Evolutionary conservation across 92 coral and sea anemone species (phyloP).

Genomic region (Palythoa caribaeorum): DNA sequence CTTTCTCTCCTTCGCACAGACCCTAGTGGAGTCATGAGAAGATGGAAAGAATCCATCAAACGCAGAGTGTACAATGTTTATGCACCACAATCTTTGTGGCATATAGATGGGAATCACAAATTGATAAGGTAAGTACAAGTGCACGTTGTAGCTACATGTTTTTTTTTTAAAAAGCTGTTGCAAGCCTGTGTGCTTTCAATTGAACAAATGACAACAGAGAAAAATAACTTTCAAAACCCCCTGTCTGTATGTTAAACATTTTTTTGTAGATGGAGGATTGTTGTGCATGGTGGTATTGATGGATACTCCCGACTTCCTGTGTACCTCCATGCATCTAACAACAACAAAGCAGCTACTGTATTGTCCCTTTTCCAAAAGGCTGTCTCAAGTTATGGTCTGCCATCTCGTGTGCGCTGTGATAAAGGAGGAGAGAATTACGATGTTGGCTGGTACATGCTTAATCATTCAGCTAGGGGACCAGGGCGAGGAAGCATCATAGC

Average conservation of each 20-base stretch:
- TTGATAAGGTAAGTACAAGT: constrained; percentile 49
- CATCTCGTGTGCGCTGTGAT: constrained; percentile 46
- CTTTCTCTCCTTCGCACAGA: too few relatives aligned
- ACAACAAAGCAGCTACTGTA: constrained; percentile 38
- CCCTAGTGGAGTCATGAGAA: too few relatives aligned
- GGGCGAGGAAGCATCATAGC: constrained; percentile 51
- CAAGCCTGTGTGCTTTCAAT: not conserved
- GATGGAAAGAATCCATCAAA: too few relatives aligned
- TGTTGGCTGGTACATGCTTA: constrained; percentile 27
- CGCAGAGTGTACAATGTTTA: too few relatives aligned
- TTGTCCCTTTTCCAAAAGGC: constrained; percentile 24
- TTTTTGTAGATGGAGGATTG: not conserved
- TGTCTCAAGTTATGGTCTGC: constrained; percentile 13
- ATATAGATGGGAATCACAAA: constrained; percentile 61
- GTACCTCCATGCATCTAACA: not conserved
- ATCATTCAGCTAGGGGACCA: constrained; percentile 40
- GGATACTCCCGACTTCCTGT: not conserved
- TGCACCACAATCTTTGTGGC: constrained; percentile 29
- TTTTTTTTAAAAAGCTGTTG: too few relatives aligned
- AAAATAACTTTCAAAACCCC: too few relatives aligned
- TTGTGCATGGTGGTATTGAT: constrained; percentile 31
- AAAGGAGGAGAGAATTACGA: constrained; percentile 31
- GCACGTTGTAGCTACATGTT: not conserved
- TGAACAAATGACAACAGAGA: too few relatives aligned
- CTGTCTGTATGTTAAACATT: too few relatives aligned